Conservation (phyloP, 2,888 invertebrate genomes). For the Iselma pallidipennis region DNA sequence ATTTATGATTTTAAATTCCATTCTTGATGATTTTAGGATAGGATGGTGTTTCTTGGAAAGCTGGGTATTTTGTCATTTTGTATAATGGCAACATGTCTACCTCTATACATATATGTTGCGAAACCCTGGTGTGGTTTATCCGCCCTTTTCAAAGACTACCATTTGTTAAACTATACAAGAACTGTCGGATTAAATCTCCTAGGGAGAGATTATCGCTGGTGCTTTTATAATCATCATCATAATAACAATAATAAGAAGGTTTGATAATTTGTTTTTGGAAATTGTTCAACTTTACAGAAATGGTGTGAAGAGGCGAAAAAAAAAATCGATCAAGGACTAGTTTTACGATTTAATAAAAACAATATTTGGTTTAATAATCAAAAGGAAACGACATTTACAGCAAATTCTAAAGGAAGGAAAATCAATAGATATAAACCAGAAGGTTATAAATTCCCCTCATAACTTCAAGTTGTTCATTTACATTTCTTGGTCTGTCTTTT, state of each 20-base stretch:
- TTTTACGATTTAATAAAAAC: no score
- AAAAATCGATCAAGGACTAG: background rate
- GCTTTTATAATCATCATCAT: background rate
- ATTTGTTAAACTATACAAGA: background rate
- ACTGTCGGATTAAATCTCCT: background rate
- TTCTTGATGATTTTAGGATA: no score
- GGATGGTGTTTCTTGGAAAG: background rate
- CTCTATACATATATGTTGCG: background rate
- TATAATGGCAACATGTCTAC: no score
- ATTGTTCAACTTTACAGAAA: no score
- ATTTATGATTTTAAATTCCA: no score
- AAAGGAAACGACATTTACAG: background rate
- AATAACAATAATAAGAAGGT: background rate
- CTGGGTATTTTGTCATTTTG: background rate
- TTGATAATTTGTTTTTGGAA: background rate
- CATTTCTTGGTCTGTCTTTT: conserved; percentile 29
- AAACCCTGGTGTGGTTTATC: background rate
- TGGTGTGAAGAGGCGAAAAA: no score
- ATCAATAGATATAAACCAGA: conserved; percentile 23
- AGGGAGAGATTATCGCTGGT: background rate
- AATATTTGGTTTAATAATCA: background rate
- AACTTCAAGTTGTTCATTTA: conserved; percentile 26
- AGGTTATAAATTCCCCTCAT: conserved; percentile 21
- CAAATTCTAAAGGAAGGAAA: conserved; percentile 1
- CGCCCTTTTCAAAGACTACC: background rate